These are phyloP conservation scores for Eremophila alpestris DNA, from an alignment of 2,797 vertebrate genomes.

Conservation along the genomic window DNA sequence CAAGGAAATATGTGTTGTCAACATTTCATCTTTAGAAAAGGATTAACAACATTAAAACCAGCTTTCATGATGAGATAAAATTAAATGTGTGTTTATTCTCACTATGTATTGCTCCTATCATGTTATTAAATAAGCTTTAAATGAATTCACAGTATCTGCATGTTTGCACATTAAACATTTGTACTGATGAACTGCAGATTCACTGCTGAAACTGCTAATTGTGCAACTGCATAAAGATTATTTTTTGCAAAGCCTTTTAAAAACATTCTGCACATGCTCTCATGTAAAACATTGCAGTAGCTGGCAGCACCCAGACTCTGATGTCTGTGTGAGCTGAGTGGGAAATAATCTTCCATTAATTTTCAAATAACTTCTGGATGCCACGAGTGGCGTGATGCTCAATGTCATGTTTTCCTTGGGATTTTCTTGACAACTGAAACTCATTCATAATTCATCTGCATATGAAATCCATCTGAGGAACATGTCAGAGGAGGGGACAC, in stretches of 20 bases:
- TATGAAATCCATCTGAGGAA: neutral
- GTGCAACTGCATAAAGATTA: neutral
- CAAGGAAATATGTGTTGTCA: neutral
- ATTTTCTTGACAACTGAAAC: neutral
- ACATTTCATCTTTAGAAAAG: neutral
- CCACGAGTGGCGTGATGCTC: neutral
- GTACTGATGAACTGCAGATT: neutral
- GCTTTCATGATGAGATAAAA: neutral
- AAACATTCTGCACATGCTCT: neutral
- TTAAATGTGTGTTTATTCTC: neutral
- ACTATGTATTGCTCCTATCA: neutral
- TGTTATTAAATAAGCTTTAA: neutral
- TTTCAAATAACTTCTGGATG: neutral
- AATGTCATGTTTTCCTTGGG: neutral
- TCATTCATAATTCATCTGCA: neutral
- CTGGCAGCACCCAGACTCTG: neutral
- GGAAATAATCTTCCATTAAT: constrained; percentile 14
- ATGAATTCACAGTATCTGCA: neutral
- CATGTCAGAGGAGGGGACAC: neutral
- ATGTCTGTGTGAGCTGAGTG: neutral
- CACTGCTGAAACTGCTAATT: neutral
- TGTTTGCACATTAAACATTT: neutral
- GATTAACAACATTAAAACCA: neutral
- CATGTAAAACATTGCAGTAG: neutral
- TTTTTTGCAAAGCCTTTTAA: neutral